Evolutionary conservation across 1,140 invertebrate species (phyloP).

Genomic region (Magallana ariakensis): DNA sequence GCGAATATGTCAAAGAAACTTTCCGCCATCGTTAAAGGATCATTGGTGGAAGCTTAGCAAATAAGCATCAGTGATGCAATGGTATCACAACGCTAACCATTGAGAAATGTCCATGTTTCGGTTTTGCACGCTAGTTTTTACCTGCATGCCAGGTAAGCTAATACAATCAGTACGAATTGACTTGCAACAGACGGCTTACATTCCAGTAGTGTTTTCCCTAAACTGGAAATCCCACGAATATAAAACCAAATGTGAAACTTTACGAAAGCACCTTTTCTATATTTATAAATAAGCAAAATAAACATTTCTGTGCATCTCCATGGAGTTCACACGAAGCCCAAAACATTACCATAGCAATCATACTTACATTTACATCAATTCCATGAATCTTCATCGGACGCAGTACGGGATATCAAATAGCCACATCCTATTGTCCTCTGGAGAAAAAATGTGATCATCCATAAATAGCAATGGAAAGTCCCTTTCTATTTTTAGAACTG

Average conservation of each 20-base stretch:
- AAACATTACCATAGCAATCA: not conserved
- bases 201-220: not conserved
- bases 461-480: conserved; percentile 19
- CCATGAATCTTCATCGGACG: too few relatives aligned
- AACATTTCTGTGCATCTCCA: too few relatives aligned
- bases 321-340: not conserved
- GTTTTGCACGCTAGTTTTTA: not conserved
- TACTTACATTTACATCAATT: conserved; percentile 9
- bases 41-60: not conserved
- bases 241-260: not conserved
- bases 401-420: too few relatives aligned
- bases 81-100: not conserved
- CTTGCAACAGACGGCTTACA: not conserved
- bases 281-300: too few relatives aligned
- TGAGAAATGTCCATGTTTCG: not conserved
- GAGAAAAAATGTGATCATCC: too few relatives aligned
- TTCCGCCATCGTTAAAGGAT: not conserved
- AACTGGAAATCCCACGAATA: conserved; percentile 2
- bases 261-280: conserved; percentile 1
- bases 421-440: too few relatives aligned
- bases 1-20: not conserved
- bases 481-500: not conserved
- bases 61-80: not conserved
- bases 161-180: not conserved
- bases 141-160: not conserved